Conservation (phyloP, 2,888 invertebrate species). For the Chloroclysta siterata region DNA sequence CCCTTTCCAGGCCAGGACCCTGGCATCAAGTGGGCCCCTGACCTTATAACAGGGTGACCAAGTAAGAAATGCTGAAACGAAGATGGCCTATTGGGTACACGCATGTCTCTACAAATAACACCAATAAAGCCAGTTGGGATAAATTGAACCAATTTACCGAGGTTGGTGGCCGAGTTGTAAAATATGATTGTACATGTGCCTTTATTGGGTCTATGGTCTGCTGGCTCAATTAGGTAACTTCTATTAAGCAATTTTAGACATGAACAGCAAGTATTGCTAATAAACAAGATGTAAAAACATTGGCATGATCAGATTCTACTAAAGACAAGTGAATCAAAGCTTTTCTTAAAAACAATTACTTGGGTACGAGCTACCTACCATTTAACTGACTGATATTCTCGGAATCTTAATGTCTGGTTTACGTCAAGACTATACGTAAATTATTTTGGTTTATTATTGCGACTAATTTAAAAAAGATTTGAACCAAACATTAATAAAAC, state of each 20-base stretch:
- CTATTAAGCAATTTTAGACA: constrained; percentile 43
- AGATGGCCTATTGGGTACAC: constrained; percentile 16
- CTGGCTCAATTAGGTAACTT: constrained; percentile 57
- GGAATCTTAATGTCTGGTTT: constrained; percentile 31
- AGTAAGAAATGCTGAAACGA: neutral
- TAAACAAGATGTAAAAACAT: constrained; percentile 20
- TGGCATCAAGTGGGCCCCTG: no score
- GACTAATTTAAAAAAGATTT: constrained; percentile 18
- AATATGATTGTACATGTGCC: constrained; percentile 57
- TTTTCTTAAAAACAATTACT: constrained; percentile 23
- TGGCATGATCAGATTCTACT: constrained; percentile 12
- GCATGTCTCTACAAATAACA: constrained; percentile 58
- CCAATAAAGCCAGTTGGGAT: constrained; percentile 71
- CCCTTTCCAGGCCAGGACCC: neutral
- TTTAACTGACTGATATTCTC: constrained; percentile 21
- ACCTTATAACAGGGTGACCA: no score
- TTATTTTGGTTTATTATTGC: constrained; percentile 30
- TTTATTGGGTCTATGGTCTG: constrained; percentile 56
- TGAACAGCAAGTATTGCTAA: constrained; percentile 21
- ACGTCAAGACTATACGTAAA: constrained; percentile 25
- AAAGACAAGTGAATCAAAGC: constrained; percentile 23
- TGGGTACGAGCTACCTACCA: neutral
- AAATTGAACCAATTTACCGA: constrained; percentile 72
- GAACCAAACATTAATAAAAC: constrained; percentile 21
- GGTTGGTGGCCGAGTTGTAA: constrained; percentile 62